These are phyloP conservation scores for Drosophila barbarae DNA, from an alignment of 2,888 invertebrate species.

Conservation along the genomic window DNA sequence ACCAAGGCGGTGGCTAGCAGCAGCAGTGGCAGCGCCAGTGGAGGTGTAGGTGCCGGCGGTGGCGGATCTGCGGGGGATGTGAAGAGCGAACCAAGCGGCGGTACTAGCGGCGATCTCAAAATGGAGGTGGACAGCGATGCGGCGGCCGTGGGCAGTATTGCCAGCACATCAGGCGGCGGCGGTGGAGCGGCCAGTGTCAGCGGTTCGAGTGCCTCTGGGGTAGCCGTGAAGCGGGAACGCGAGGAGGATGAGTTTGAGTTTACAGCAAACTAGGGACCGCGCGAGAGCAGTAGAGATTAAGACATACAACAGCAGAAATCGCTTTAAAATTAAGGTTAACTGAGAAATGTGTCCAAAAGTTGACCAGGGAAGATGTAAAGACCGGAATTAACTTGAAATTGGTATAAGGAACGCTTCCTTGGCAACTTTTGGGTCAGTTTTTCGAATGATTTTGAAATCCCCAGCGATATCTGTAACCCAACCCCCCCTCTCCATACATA, in stretches of 20 bases:
- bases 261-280: slow-evolving; percentile 47
- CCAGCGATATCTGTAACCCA: background rate
- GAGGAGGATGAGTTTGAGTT: slow-evolving; percentile 83
- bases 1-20: slow-evolving; percentile 14
- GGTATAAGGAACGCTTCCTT: background rate
- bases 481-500: background rate
- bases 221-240: slow-evolving; percentile 83
- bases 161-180: slow-evolving; percentile 36
- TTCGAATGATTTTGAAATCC: background rate
- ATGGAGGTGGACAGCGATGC: slow-evolving; percentile 82
- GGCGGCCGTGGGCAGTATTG: slow-evolving; percentile 72
- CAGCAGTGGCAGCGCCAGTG: background rate
- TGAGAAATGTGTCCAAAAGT: background rate
- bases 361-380: no score
- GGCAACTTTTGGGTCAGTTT: background rate
- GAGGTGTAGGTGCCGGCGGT: slow-evolving; percentile 24
- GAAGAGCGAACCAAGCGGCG: slow-evolving; percentile 40
- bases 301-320: background rate
- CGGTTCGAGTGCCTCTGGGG: slow-evolving; percentile 5
- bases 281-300: background rate
- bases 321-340: background rate
- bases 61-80: slow-evolving; percentile 30
- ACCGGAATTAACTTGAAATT: background rate
- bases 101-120: slow-evolving; percentile 79
- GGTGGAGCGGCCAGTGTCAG: slow-evolving; percentile 32